Evolutionary conservation across 2,888 invertebrate genomes (phyloP).

Genomic region (Operophtera brumata): DNA sequence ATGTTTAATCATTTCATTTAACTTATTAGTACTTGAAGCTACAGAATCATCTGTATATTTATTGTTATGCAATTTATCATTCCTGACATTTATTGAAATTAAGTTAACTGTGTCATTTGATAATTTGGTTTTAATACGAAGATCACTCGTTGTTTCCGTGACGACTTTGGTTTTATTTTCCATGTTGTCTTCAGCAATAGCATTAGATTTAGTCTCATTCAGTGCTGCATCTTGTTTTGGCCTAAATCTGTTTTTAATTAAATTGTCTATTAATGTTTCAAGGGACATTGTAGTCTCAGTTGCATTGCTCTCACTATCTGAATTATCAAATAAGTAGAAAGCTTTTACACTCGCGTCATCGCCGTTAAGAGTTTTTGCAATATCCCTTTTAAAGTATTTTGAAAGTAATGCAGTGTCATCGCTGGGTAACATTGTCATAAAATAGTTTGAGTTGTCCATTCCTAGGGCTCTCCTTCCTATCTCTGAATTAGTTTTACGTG

Average conservation of each 20-base stretch:
- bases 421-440: conserved; percentile 32
- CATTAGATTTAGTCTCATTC: conserved; percentile 18
- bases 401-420: conserved; percentile 33
- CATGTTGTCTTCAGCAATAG: not conserved
- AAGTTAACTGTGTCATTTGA: conserved; percentile 22
- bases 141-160: not conserved
- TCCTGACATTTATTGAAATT: conserved; percentile 42
- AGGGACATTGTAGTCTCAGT: conserved; percentile 40
- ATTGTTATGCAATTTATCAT: conserved; percentile 42
- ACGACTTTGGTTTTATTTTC: not conserved
- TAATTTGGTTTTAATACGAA: not conserved
- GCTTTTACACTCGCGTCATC: conserved; percentile 37
- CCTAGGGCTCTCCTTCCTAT: conserved; percentile 13
- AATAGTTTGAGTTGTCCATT: conserved; percentile 29
- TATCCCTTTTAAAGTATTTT: conserved; percentile 57
- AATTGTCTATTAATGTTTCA: conserved; percentile 56
- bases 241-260: conserved; percentile 51
- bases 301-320: conserved; percentile 33
- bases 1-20: conserved; percentile 49
- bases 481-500: conserved; percentile 26
- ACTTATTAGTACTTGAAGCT: conserved; percentile 32
- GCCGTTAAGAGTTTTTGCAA: conserved; percentile 39
- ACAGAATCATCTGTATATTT: conserved; percentile 34
- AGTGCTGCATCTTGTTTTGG: conserved; percentile 30
- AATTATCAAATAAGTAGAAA: conserved; percentile 40